These are phyloP conservation scores for Ectropis crepuscularia DNA, from an alignment of 2,888 invertebrate genomes.

Conservation along the genomic window DNA sequence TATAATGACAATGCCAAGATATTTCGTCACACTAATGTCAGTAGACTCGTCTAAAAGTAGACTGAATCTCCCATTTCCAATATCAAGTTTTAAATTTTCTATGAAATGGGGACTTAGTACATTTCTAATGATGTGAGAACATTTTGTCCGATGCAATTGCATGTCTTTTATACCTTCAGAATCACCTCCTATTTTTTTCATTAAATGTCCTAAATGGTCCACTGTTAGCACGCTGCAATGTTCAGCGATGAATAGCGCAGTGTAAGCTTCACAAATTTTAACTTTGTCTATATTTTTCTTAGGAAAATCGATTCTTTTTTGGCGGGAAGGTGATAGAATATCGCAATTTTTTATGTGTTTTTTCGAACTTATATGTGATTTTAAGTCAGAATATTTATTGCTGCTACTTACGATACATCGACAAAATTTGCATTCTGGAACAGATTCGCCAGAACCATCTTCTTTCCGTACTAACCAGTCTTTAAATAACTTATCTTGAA, in stretches of 20 bases:
- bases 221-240: constrained; percentile 12
- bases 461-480: constrained; percentile 15
- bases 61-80: constrained; percentile 18
- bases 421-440: constrained; percentile 14
- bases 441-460: constrained; percentile 5
- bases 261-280: constrained; percentile 7
- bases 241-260: constrained; percentile 14
- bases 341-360: constrained; percentile 12
- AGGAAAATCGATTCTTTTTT: no score
- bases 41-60: constrained; percentile 21
- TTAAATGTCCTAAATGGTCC: background rate
- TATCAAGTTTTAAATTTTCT: constrained; percentile 13
- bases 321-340: background rate
- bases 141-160: constrained; percentile 21
- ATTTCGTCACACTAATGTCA: constrained; percentile 21
- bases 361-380: background rate
- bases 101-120: constrained; percentile 16
- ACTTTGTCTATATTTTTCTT: no score
- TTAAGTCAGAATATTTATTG: background rate
- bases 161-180: constrained; percentile 3
- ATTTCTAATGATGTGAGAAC: constrained; percentile 16
- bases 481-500: constrained; percentile 2
- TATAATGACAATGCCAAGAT: constrained; percentile 9
- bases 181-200: constrained; percentile 9
- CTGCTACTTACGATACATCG: constrained; percentile 13